A percentile compares a stretch with the other conserved stretches of the same genome.
Evolutionary conservation across 2,113 vertebrate species (phyloP).

Genomic region (Nothocercus nigrocapillus): DNA sequence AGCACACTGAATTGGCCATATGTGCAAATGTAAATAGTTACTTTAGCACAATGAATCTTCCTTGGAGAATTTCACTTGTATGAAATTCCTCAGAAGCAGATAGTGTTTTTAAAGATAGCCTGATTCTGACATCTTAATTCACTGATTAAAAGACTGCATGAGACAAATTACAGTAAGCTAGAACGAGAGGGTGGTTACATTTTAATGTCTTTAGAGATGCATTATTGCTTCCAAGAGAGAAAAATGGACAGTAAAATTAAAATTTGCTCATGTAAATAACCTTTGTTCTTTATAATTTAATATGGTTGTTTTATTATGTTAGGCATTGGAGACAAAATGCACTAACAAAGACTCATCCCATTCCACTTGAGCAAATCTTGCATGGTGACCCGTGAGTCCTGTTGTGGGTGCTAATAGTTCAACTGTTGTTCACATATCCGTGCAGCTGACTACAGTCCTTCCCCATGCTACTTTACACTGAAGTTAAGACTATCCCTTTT

Average conservation of each 20-base stretch:
- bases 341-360: not conserved
- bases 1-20: slow-evolving; percentile 41
- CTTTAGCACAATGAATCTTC: not conserved
- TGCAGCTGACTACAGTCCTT: not conserved
- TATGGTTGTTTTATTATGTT: not conserved
- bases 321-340: not conserved
- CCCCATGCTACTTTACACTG: not conserved
- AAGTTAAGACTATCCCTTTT: not conserved
- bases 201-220: not conserved
- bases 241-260: not conserved
- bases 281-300: not conserved
- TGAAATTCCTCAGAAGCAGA: slow-evolving; percentile 7
- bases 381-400: not conserved
- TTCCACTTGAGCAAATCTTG: not conserved
- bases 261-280: not conserved
- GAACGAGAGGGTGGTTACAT: slow-evolving; percentile 8
- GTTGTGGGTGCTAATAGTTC: not conserved
- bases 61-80: not conserved
- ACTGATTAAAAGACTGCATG: not conserved
- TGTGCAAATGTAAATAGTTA: not conserved
- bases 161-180: not conserved
- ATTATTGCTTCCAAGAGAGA: not conserved
- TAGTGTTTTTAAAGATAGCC: slow-evolving; percentile 16
- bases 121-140: slow-evolving; percentile 38
- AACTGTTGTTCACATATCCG: not conserved